These are phyloP conservation scores for Hemitrygon akajei DNA, from an alignment of 2,797 vertebrate genomes.

Conservation along the genomic window DNA sequence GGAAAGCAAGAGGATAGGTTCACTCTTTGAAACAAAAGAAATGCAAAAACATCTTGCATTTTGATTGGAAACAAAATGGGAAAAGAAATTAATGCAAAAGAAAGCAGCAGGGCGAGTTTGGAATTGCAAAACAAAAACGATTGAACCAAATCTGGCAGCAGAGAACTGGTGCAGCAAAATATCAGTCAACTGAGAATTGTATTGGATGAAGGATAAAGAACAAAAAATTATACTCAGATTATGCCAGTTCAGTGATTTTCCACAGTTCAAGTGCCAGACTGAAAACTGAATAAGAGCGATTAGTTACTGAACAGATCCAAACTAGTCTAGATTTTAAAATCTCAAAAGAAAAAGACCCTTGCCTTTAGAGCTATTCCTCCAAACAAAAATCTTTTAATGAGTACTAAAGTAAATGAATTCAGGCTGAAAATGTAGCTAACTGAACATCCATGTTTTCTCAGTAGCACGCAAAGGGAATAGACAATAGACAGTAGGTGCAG, in stretches of 20 bases:
- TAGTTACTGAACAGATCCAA: not conserved
- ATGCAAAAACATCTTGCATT: not conserved
- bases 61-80: not conserved
- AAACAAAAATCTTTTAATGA: not conserved
- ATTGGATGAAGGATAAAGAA: not conserved
- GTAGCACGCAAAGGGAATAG: not conserved
- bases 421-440: not conserved
- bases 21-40: not conserved
- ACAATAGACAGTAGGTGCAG: no score
- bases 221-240: not conserved
- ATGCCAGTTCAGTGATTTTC: constrained; percentile 5
- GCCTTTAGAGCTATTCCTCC: not conserved
- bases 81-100: not conserved
- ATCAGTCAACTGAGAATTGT: not conserved
- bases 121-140: not conserved
- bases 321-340: not conserved
- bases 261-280: not conserved
- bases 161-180: not conserved
- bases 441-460: not conserved
- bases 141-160: not conserved
- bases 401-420: no score
- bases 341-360: not conserved
- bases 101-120: not conserved
- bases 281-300: not conserved
- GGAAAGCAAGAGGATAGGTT: not conserved